Base-by-base conservation (phyloP, 35 echinoderm and acorn worm genomes). In the Eucidaris tribuloides region DNA sequence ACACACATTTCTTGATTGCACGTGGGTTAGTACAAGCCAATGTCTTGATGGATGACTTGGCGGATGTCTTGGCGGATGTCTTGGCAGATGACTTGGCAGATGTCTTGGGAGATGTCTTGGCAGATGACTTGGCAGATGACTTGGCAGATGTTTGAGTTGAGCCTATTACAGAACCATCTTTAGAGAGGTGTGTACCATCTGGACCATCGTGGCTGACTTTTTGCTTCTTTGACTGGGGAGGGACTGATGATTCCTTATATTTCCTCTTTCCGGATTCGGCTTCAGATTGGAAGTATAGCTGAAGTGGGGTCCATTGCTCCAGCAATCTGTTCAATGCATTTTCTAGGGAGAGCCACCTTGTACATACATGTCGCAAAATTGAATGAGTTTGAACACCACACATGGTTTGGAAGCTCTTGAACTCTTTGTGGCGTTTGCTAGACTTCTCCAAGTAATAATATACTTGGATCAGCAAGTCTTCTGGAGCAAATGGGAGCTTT, bases 361-460 rank as follows among this genome's bases (percentile, higher is more conserved):
- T 85, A 32, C 60, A 45, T 7, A 85, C 82, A 72, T 72, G 64
- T 56, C 74, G 71, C 46, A 85, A 36, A 34, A 85, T 85, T 36
- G 64, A 43, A 18, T 74, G 58, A 14, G 22, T 15, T n/a, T 50
- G 58, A 65, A 76, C 64, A 37, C 48, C 65, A 82, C 49, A 77
- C 5, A 81, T 14, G 18, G 14, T 82, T 77, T 92, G 65, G 22
- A 78, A 49, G 62, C 50, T 68, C 38, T 87, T 83, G 24, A 87
- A 45, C 36, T 76, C 42, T 63, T 82, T 77, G 55, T 84, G 91
- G 2, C 91, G 68, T 65, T 93, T 88, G 6, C 54, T 78, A 27
- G 85, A 93, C 63, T 93, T 93, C 57, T 93, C 84, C 55, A 93
- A 54, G 36, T 88, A 93, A 57, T 93, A 87, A 56, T 83, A 87